A percentile compares a stretch with the other conserved stretches of the same genome.
Conservation (phyloP, 2,113 vertebrate genomes). For the Riparia riparia region DNA sequence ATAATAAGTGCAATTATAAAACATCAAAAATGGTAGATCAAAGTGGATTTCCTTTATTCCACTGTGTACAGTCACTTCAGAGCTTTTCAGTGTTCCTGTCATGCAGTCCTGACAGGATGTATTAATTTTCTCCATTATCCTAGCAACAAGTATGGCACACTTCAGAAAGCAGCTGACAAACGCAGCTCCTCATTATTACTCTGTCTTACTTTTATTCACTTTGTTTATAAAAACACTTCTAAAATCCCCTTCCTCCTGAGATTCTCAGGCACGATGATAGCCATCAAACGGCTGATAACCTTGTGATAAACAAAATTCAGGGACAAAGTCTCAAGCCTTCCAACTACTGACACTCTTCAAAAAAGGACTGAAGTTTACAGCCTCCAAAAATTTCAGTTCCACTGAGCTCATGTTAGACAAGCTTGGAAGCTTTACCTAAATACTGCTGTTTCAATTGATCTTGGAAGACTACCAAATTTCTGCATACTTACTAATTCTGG, state of each 20-base stretch:
- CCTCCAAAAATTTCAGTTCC: not conserved
- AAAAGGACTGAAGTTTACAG: not conserved
- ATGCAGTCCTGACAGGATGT: constrained; percentile 72
- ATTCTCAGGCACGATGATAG: constrained; percentile 47
- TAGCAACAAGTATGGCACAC: constrained; percentile 71
- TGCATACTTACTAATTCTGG: not conserved
- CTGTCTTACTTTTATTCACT: constrained; percentile 67
- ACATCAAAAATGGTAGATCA: constrained; percentile 82
- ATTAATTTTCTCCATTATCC: constrained; percentile 77
- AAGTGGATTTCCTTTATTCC: constrained; percentile 76
- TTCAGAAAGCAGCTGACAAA: constrained; percentile 72
- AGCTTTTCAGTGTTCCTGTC: constrained; percentile 71
- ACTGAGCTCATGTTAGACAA: not conserved
- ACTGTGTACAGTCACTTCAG: constrained; percentile 71
- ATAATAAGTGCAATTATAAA: constrained; percentile 82
- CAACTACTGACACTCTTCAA: not conserved
- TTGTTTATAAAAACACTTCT: constrained; percentile 60
- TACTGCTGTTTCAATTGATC: not conserved
- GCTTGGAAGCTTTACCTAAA: not conserved
- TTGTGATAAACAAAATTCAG: constrained; percentile 40
- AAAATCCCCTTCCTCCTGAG: constrained; percentile 36
- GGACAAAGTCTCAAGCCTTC: constrained; percentile 13
- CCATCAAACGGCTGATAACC: constrained; percentile 59
- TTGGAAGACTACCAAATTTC: not conserved
- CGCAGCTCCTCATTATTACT: constrained; percentile 70